Evolutionary conservation across 1,140 invertebrate species (phyloP).

Genomic region (Stegodyphus mimosarum): DNA sequence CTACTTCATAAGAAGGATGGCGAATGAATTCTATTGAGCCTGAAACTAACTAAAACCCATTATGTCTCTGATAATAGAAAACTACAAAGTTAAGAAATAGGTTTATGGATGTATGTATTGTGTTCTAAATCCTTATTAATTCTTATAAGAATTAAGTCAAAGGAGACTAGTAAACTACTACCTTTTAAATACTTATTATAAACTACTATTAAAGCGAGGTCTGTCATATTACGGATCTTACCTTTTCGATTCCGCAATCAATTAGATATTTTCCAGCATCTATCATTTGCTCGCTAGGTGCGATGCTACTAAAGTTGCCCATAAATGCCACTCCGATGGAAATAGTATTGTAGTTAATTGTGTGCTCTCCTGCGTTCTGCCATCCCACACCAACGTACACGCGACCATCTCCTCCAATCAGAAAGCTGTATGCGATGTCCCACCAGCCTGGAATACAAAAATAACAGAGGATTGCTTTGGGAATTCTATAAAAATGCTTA

Average conservation of each 20-base stretch:
- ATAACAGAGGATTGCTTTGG: neutral
- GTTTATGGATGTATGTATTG: too few relatives aligned
- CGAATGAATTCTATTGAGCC: too few relatives aligned
- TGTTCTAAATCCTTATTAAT: too few relatives aligned
- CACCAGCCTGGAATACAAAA: conserved; percentile 14
- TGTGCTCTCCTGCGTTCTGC: conserved; percentile 3
- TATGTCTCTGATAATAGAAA: too few relatives aligned
- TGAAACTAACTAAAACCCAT: too few relatives aligned
- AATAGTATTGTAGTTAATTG: conserved; percentile 32
- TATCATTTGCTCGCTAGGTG: conserved; percentile 44
- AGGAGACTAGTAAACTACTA: too few relatives aligned
- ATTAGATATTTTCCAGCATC: conserved; percentile 29
- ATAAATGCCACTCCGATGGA: conserved; percentile 63
- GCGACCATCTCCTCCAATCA: conserved; percentile 53
- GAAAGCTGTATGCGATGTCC: conserved; percentile 59
- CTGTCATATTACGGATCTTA: neutral
- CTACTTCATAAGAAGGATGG: too few relatives aligned
- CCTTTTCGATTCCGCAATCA: conserved; percentile 30
- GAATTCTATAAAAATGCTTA: too few relatives aligned
- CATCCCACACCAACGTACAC: conserved; percentile 58
- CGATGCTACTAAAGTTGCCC: conserved; percentile 55
- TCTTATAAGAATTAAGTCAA: too few relatives aligned
- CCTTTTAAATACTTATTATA: too few relatives aligned
- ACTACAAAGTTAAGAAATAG: too few relatives aligned
- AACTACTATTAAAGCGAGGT: too few relatives aligned